phyloP scores from a whole-genome alignment of 2,797 vertebrate genomes.

The Neosilurus mollespiculum region DNA sequence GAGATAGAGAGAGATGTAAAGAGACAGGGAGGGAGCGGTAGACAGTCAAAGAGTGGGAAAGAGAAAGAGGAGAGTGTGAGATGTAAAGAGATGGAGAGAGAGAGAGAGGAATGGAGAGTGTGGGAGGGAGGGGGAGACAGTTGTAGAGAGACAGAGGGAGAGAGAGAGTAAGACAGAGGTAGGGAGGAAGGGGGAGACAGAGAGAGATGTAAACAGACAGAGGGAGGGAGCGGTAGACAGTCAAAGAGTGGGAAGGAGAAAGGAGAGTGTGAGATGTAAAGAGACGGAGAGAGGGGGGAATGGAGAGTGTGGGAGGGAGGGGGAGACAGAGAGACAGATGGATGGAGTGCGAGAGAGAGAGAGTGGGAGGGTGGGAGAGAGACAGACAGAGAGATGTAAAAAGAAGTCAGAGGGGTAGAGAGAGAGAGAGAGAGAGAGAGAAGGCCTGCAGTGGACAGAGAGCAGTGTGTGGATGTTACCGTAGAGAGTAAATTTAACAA shows the following conservation, averaged over 20 bases:
- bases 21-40: slow-evolving; percentile 60
- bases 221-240: slow-evolving; percentile 56
- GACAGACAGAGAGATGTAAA: neutral
- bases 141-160: too few relatives aligned
- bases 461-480: slow-evolving; percentile 66
- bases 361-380: slow-evolving; percentile 17
- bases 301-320: slow-evolving; percentile 24
- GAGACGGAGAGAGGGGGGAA: slow-evolving; percentile 59
- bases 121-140: too few relatives aligned
- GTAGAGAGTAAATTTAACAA: slow-evolving; percentile 12
- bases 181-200: too few relatives aligned
- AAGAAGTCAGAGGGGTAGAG: neutral
- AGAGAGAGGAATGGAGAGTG: too few relatives aligned
- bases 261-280: neutral
- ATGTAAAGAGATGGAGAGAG: too few relatives aligned
- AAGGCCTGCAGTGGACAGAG: slow-evolving; percentile 52
- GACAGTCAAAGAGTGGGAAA: slow-evolving; percentile 2
- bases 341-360: slow-evolving; percentile 32
- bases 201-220: slow-evolving; percentile 51
- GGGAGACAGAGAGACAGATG: slow-evolving; percentile 60
- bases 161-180: too few relatives aligned
- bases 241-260: slow-evolving; percentile 8
- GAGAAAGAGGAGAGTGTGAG: neutral
- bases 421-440: slow-evolving; percentile 43
- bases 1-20: too few relatives aligned